phyloP scores from a whole-genome alignment of 2,113 vertebrate species.

The Stictonetta naevosa region DNA sequence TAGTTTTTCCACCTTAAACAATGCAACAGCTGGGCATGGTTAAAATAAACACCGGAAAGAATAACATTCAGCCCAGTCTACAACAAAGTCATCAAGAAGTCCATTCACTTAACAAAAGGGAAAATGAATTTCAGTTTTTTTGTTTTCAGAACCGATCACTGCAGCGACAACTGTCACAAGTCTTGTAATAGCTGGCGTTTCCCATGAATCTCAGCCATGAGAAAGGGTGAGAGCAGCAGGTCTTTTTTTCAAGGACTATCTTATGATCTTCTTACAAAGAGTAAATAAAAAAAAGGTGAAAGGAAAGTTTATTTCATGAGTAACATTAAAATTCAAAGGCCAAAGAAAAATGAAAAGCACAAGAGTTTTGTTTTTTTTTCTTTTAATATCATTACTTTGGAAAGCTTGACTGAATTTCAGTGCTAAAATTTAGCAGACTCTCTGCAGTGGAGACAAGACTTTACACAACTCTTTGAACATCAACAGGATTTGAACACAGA shows the following conservation, averaged over 20 bases:
- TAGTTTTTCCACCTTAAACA: neutral
- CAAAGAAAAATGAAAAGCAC: neutral
- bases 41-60: neutral
- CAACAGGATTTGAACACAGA: neutral
- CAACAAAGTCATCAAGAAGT: neutral
- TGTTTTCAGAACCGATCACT: neutral
- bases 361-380: neutral
- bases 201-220: rapidly evolving
- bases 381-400: neutral
- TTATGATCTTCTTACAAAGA: neutral
- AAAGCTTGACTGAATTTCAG: neutral
- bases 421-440: neutral
- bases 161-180: neutral
- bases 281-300: neutral
- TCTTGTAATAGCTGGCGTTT: neutral
- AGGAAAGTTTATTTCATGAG: neutral
- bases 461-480: neutral
- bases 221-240: neutral
- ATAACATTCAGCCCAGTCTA: neutral
- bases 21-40: neutral
- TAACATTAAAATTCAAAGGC: neutral
- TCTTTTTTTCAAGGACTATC: neutral
- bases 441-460: neutral
- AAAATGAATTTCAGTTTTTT: neutral
- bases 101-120: neutral